These are phyloP conservation scores for Drosophila mojavensis DNA, from an alignment of 1,140 invertebrate species.

Conservation along the genomic window DNA sequence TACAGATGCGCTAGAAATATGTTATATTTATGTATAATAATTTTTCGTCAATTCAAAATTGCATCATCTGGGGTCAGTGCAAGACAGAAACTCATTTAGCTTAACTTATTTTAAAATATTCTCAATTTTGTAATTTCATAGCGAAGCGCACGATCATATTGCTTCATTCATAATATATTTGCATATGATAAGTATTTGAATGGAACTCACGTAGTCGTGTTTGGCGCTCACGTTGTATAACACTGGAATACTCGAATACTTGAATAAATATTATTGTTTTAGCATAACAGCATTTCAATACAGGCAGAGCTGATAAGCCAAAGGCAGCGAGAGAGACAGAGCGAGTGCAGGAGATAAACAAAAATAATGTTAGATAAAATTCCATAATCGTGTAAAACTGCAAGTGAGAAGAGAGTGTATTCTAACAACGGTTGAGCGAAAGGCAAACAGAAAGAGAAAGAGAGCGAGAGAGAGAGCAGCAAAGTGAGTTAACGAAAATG, in stretches of 20 bases:
- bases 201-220: constrained; percentile 65
- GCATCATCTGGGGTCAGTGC: no score
- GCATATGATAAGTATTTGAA: constrained; percentile 40
- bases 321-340: background rate
- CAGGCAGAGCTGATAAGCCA: background rate
- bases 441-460: background rate
- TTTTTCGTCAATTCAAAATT: no score
- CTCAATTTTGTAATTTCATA: background rate
- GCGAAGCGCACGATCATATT: constrained; percentile 40
- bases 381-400: background rate
- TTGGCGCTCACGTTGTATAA: constrained; percentile 4
- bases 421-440: background rate
- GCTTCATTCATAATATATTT: constrained; percentile 28
- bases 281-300: constrained; percentile 2
- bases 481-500: background rate
- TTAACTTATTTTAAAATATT: no score
- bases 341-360: no score
- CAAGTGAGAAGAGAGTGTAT: background rate
- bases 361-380: constrained; percentile 8
- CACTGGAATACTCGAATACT: constrained; percentile 3
- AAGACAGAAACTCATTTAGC: no score
- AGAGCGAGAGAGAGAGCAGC: background rate
- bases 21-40: no score
- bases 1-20: no score
- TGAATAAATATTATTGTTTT: constrained; percentile 3